phyloP scores from a whole-genome alignment of 2,113 vertebrate species.

The Ailuropoda melanoleuca region DNA sequence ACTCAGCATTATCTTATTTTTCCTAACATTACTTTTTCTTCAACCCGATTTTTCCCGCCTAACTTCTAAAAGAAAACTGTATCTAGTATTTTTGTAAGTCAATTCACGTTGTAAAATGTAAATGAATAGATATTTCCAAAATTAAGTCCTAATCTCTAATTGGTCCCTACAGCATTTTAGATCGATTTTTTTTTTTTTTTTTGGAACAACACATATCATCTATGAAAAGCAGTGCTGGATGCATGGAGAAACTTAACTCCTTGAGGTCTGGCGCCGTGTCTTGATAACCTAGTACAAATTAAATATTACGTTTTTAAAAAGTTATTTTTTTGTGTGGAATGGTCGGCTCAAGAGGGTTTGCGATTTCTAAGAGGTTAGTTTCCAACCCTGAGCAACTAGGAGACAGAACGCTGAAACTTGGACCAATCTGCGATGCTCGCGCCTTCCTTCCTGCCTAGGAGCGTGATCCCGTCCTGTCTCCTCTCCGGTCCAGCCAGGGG shows the following conservation, averaged over 20 bases:
- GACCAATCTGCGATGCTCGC: not conserved
- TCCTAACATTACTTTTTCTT: not conserved
- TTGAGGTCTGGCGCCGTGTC: not conserved
- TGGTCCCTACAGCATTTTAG: not conserved
- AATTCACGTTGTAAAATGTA: not conserved
- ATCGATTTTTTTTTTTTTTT: not conserved
- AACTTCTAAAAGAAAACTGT: not conserved
- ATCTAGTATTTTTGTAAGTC: not conserved
- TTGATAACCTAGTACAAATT: not conserved
- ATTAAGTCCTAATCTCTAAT: not conserved
- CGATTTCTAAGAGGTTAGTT: not conserved
- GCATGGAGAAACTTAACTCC: not conserved
- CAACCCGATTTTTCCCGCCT: not conserved
- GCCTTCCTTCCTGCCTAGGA: not conserved
- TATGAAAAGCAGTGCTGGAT: not conserved
- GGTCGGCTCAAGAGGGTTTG: not conserved
- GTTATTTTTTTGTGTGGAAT: not conserved
- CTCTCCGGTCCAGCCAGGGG: not conserved
- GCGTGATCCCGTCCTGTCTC: not conserved
- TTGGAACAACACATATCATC: not conserved
- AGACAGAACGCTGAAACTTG: not conserved
- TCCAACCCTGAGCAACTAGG: not conserved
- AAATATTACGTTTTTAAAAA: not conserved
- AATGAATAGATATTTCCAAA: no score
- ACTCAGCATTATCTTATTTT: not conserved